Evolutionary conservation across 2,888 invertebrate species (phyloP), one percentile per base, ranked within the genome.

Genomic region (Drosophila fungiperda): DNA sequence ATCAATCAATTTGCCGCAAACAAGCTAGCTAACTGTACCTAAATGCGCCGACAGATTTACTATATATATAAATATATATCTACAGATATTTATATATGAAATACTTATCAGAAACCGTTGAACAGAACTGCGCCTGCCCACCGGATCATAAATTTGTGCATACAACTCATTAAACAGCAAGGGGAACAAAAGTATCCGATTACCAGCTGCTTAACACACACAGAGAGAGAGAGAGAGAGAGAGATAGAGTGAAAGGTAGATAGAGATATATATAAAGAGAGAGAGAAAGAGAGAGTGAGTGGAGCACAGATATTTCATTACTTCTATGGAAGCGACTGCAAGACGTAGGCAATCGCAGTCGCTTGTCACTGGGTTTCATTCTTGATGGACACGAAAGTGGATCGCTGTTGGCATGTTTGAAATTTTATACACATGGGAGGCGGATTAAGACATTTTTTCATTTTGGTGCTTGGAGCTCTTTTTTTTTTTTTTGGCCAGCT

Each of bases 141-240:
- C 83, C 90, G 83, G 86, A 89, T 86, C 89, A 91, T 90, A 89
- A 90, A 91, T 89, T 91, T 83, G 90, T 90, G 91, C 90, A 91
- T 87, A 79, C 87, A 90, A 88, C 89, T 90, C 90, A 90, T 90
- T 90, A 90, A 83, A 75, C 90, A 91, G 75, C 73, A 75, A 84
- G 81, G 83, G 83, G 81, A 82, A 86, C 84, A 89, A 90, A 90
- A 88, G 79, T 90, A 89, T 91, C 89, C 74, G 79, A 84, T 91
- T 90, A 81, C 87, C 49, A 33, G 20, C 15, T 23, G 40, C 35
- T 49, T 49, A 26, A 29, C 52, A 63, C 53, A 52, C 12, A 63
- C 32, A 23, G 26, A 65, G n/a, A 49, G 38, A 38, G 55, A 38
- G 17, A 54, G 59, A 58, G 48, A 45, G 40, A 45, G 64, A 11